Evolutionary conservation across 2,888 invertebrate species (phyloP).

Genomic region (Microchrysa polita): DNA sequence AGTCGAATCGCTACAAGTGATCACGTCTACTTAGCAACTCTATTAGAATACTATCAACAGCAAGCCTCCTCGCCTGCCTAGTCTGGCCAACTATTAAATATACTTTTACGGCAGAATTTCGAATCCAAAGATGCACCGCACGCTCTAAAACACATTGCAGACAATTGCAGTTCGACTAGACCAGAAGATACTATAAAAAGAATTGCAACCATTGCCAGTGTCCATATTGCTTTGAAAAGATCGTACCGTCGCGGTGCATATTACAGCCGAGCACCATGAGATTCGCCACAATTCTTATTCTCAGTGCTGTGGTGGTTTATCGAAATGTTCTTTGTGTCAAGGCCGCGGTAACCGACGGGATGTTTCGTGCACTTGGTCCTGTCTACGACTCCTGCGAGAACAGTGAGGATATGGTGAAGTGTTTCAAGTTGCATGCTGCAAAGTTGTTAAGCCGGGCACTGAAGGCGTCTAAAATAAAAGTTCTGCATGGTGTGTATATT

Average conservation of each 20-base stretch:
- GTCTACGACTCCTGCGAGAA: conserved; percentile 69
- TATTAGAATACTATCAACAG: neutral
- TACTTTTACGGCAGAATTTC: conserved; percentile 22
- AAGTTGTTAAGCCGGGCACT: conserved; percentile 74
- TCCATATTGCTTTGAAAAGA: conserved; percentile 2
- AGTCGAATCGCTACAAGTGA: neutral
- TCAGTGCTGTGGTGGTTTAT: conserved; percentile 34
- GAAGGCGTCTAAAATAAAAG: conserved; percentile 69
- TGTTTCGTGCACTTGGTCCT: conserved; percentile 60
- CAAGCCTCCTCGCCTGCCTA: conserved; percentile 23
- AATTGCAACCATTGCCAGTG: conserved; percentile 20
- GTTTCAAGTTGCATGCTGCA: conserved; percentile 76
- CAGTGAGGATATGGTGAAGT: conserved; percentile 73
- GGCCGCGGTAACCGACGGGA: conserved; percentile 55
- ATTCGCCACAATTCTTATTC: conserved; percentile 25
- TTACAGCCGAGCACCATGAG: conserved; percentile 42
- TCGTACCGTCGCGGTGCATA: neutral
- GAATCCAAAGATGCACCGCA: conserved; percentile 46
- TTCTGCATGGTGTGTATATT: conserved; percentile 72
- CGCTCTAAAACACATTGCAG: conserved; percentile 50
- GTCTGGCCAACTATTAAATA: conserved; percentile 47
- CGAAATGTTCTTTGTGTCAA: conserved; percentile 24
- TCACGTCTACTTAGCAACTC: neutral
- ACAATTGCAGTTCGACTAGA: conserved; percentile 7
- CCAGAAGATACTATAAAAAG: conserved; percentile 46